Evolutionary conservation across 1,140 invertebrate genomes (phyloP).

Genomic region (Nasonia vitripennis): DNA sequence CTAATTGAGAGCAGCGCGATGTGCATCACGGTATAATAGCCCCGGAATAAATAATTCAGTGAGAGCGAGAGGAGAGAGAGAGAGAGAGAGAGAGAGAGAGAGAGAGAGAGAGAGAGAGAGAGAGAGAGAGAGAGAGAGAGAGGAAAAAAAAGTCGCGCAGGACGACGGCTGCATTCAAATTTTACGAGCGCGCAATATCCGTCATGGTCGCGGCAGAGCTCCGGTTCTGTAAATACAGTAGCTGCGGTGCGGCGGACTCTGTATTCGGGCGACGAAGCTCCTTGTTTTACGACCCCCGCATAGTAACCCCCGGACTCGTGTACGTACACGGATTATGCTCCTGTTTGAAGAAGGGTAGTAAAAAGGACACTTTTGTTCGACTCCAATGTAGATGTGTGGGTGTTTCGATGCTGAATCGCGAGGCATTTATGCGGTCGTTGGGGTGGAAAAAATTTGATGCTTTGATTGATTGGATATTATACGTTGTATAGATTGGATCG

Average conservation of each 20-base stretch:
- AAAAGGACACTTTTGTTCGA: neutral
- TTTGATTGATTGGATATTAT: no score
- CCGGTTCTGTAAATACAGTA: neutral
- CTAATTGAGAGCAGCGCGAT: neutral
- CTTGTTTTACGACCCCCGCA: neutral
- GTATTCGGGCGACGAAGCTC: neutral
- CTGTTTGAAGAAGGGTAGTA: neutral
- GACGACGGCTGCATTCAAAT: constrained; percentile 39
- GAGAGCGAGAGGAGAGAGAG: neutral
- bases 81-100: no score
- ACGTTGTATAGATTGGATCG: no score
- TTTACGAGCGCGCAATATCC: constrained; percentile 42
- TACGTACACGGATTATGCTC: neutral
- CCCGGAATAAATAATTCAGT: neutral
- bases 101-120: neutral
- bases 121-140: neutral
- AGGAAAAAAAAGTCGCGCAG: neutral
- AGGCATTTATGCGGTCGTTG: neutral
- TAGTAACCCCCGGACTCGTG: no score
- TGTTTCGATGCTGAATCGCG: neutral
- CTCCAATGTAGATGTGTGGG: neutral
- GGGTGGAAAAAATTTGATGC: neutral
- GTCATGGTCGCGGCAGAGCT: neutral
- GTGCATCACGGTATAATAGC: neutral
- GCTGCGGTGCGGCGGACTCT: neutral